Base-by-base conservation (phyloP, 2,797 vertebrate species). In the Zalophus californianus region DNA sequence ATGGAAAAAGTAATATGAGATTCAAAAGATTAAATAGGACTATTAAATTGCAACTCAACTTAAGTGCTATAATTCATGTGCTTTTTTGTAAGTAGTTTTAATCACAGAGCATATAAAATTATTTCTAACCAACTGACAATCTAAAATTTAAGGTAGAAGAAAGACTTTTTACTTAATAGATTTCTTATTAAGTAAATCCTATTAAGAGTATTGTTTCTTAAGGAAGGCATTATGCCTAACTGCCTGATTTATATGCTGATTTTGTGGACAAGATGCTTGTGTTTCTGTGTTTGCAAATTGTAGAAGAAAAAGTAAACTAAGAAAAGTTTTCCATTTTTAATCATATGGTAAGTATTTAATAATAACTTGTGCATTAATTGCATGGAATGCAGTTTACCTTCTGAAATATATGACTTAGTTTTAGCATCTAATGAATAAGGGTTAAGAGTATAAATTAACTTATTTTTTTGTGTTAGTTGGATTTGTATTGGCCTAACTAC, bases 291-390 rank as follows among this genome's bases (percentile, higher is more conserved):
- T 90, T 93, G 32, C 3, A 90, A 92, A 77, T 9, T 85, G 14
- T 85, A 64, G 12, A 86, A 88, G 11, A 91, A 85, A 70, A 94
- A 32, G 2, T 92, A 78, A 88, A 92, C 56, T 56, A 56, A 82
- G 20, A 75, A 91, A 48, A 32, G 1, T 41, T 58, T 25, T 62
- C 18, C 5, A 60, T 93, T 86, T 90, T 92, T 75, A 84, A 79
- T 75, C 7, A 16, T 62, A 50, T 10, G 44, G 12, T 82, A 80
- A 70, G 32, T 83, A 84, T 79, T 83, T 79, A 87, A 60, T 54
- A n/a, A n/a, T 35, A 82, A 29, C 6, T 86, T 93, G 16, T n/a
- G 2, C 15, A 64, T n/a, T 96, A 18, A 83, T 80, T 50, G 2
- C 25, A 44, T n/a, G 2, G n/a, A 68, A 94, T 68, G 2, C 16